Conservation (phyloP, 2,888 invertebrate genomes). For the Kuschelorhynchus macadamiae region DNA sequence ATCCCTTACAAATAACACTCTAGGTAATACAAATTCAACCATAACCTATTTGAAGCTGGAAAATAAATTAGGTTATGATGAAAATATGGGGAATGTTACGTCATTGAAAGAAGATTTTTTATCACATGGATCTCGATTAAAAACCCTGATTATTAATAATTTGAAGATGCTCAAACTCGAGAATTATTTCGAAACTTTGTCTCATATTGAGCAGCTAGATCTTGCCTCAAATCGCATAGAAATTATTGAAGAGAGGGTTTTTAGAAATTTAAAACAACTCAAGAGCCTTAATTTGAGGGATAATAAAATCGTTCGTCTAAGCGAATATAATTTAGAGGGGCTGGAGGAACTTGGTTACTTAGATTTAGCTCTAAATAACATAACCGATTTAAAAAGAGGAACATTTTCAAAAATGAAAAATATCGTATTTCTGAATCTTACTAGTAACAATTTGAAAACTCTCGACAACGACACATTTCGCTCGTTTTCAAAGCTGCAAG, state of each 20-base stretch:
- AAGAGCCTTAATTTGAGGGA: constrained; percentile 14
- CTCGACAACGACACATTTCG: constrained; percentile 17
- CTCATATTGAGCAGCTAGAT: constrained; percentile 27
- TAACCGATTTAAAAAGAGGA: constrained; percentile 5
- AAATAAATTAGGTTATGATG: neutral
- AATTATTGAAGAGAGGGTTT: constrained; percentile 1
- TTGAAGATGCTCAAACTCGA: constrained; percentile 8
- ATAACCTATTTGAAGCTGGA: constrained; percentile 13
- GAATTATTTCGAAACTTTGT: constrained; percentile 11
- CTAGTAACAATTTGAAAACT: constrained; percentile 8
- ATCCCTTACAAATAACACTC: neutral
- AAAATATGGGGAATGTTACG: constrained; percentile 5
- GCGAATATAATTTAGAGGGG: neutral
- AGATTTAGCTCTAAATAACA: constrained; percentile 33
- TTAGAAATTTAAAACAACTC: constrained; percentile 14
- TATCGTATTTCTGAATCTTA: constrained; percentile 28
- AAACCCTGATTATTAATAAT: constrained; percentile 19
- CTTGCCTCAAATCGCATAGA: constrained; percentile 29
- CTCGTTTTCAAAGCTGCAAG: constrained; percentile 9
- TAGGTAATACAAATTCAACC: constrained; percentile 5
- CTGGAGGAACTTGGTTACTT: constrained; percentile 13
- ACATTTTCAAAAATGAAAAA: constrained; percentile 6
- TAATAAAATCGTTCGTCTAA: constrained; percentile 16
- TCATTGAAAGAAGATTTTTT: constrained; percentile 20
- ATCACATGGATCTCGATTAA: constrained; percentile 9